Conservation (phyloP, 2,888 invertebrate genomes). For the Pseudolycoriella hygida region DNA sequence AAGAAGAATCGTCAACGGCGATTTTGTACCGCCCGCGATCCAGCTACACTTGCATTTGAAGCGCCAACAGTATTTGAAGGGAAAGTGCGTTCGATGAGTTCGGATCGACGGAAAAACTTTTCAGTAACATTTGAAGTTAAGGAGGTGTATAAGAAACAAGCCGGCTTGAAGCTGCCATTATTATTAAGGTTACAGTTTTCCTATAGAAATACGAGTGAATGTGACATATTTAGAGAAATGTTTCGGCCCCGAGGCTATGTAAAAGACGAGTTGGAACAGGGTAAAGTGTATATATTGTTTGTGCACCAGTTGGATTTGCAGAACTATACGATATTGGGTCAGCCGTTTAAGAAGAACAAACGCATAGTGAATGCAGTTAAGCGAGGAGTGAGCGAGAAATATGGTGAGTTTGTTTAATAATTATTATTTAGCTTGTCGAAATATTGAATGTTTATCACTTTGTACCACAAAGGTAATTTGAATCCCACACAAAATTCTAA, state of each 20-base stretch:
- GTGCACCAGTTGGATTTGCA: slow-evolving; percentile 26
- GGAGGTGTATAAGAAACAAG: slow-evolving; percentile 40
- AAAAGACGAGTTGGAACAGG: slow-evolving; percentile 25
- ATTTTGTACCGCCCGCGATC: slow-evolving; percentile 43
- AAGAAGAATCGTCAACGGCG: slow-evolving; percentile 14
- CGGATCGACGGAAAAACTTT: slow-evolving; percentile 37
- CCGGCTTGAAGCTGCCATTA: slow-evolving; percentile 23
- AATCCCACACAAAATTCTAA: no score
- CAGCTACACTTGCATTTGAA: slow-evolving; percentile 42
- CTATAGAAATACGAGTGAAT: slow-evolving; percentile 23
- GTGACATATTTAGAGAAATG: slow-evolving; percentile 28
- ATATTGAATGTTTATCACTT: no score
- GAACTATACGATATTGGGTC: slow-evolving; percentile 28
- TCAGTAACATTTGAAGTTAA: slow-evolving; percentile 48
- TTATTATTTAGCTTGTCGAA: no score
- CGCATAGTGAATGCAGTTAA: slow-evolving; percentile 23
- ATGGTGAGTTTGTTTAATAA: slow-evolving; percentile 23
- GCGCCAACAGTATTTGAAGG: slow-evolving; percentile 50
- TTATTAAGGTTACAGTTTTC: slow-evolving; percentile 26
- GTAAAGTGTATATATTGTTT: slow-evolving; percentile 25
- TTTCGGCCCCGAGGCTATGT: slow-evolving; percentile 23
- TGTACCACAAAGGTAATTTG: no score
- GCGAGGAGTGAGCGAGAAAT: slow-evolving; percentile 28
- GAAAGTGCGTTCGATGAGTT: slow-evolving; percentile 43
- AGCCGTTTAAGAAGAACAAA: slow-evolving; percentile 24